Percentiles rank a stretch among this genome's conserved stretches.
These are phyloP conservation scores for Cetoscarus ocellatus DNA, from an alignment of 2,797 vertebrate genomes.

Conservation along the genomic window DNA sequence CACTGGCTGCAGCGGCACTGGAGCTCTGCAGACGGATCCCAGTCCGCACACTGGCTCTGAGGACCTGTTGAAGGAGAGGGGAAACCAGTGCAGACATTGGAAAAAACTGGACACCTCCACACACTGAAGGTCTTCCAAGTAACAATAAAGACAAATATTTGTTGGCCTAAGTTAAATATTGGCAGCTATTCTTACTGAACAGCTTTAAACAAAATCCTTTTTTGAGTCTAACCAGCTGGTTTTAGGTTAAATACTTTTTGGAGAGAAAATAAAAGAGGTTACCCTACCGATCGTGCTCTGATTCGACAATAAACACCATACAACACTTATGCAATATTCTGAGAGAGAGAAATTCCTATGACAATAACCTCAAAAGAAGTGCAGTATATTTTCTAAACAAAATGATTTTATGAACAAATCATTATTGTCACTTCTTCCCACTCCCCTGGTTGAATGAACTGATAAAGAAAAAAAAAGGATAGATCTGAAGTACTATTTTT, in stretches of 20 bases:
- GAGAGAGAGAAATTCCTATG: no score
- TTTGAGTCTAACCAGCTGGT: no score
- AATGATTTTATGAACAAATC: no score
- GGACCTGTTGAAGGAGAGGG: conserved; percentile 51
- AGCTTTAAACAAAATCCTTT: neutral
- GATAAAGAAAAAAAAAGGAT: no score
- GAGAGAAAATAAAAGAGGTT: neutral
- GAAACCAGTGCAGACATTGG: neutral
- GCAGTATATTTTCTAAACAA: no score
- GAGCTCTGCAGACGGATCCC: conserved; percentile 80
- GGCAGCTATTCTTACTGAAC: neutral
- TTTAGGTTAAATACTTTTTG: neutral
- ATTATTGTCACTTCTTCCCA: no score
- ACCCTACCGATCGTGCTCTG: no score
- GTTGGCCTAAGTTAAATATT: neutral
- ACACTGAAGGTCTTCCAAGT: neutral
- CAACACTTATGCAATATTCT: no score
- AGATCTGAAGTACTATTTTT: no score
- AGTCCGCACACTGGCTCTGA: conserved; percentile 72
- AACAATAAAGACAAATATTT: neutral
- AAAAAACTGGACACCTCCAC: neutral
- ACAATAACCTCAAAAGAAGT: no score
- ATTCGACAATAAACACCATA: no score
- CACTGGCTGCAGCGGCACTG: conserved; percentile 59
- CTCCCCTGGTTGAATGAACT: no score